Evolutionary conservation across 2,888 invertebrate genomes (phyloP), one percentile per base, ranked within the genome.

Genomic region (Ophion costatus): DNA sequence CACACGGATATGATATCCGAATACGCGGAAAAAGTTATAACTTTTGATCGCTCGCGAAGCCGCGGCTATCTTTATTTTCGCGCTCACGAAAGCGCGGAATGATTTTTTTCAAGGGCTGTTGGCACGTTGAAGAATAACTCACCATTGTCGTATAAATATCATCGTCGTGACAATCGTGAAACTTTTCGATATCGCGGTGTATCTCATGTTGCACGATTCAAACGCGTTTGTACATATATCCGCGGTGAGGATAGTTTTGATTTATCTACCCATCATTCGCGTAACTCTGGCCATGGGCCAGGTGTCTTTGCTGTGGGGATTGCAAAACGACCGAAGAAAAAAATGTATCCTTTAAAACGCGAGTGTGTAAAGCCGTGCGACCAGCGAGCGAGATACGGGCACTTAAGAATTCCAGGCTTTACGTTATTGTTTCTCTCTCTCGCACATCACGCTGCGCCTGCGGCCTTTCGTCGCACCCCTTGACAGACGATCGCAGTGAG

Each of bases 121-220:
- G 17, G 38, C 22, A 20, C 6, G 10, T n/a, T 10, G 7, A 80
- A 45, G 57, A 67, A 77, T 57, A 57, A 51, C 82, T 85, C 66
- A 85, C 85, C 85, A 82, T 77, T 82, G 80, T 82, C 67, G 82
- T 2, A 57, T 24, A 69, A 71, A 80, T 69, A 64, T 61, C 63
- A 64, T 61, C 63, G 63, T 20, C 22, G 67, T 69, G 61, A 69
- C 56, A 71, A 80, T 67, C 67, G 63, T 69, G 71, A 57, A 80
- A 82, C 59, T 77, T 63, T 82, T 56, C 69, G 61, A 82, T 67
- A 24, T 17, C 69, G 45, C 33, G 42, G 29, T 66, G 61, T 69
- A 71, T 82, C 67, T 80, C 85, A 82, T 82, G 69, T 29, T 80
- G 67, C 29, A 42, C 6, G 57, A 57, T 42, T 56, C 14, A 17